phyloP scores from a whole-genome alignment of 2,888 invertebrate genomes.

The Drosophila dives region DNA sequence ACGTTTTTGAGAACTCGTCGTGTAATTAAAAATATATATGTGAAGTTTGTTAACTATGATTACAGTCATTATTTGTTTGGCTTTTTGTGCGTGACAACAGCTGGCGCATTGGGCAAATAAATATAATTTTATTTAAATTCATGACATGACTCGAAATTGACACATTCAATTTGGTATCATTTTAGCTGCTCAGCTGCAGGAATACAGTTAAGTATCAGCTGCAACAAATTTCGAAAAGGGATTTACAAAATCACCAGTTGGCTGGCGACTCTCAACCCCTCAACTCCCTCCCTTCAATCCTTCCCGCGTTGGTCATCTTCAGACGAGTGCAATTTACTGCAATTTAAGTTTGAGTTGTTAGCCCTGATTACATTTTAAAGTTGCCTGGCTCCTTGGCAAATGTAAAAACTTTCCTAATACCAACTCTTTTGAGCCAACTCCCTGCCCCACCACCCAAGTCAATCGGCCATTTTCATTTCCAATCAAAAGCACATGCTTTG shows the following conservation, averaged over 20 bases:
- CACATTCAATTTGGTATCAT: conserved; percentile 69
- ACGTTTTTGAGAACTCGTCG: conserved; percentile 17
- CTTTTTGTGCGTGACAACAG: conserved; percentile 47
- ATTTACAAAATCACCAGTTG: conserved; percentile 43
- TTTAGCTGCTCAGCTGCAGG: conserved; percentile 56
- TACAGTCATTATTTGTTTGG: conserved; percentile 46
- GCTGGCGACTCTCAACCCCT: conserved; percentile 18
- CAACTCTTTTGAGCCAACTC: conserved; percentile 32
- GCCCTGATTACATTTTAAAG: conserved; percentile 73
- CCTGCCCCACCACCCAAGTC: conserved; percentile 18
- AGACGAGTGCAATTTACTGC: conserved; percentile 43
- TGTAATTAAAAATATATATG: conserved; percentile 33
- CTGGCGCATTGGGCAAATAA: conserved; percentile 56
- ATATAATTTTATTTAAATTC: conserved; percentile 65
- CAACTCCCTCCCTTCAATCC: not conserved
- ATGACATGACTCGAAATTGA: conserved; percentile 69
- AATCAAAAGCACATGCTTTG: conserved; percentile 26
- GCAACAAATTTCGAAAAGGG: conserved; percentile 56
- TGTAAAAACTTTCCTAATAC: conserved; percentile 71
- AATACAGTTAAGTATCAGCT: conserved; percentile 48
- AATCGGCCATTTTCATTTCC: conserved; percentile 55
- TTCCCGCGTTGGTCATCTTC: conserved; percentile 14
- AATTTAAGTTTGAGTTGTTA: conserved; percentile 70
- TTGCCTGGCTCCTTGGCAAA: conserved; percentile 50
- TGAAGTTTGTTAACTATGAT: conserved; percentile 37